Conservation (phyloP, 2,113 vertebrate species). For the Larimichthys polyactis region DNA sequence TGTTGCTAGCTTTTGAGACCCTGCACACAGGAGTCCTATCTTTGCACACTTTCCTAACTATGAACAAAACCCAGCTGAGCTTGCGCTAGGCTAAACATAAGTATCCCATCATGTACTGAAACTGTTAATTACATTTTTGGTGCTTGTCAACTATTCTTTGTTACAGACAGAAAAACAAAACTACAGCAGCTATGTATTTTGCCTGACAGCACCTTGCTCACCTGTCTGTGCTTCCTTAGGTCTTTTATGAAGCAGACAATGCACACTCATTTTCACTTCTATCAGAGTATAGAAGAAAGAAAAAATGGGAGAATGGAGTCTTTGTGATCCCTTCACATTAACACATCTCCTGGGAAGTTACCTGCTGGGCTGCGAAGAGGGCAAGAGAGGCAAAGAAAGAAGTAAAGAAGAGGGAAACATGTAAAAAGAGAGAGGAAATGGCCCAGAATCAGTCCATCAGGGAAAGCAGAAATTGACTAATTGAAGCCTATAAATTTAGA, state of each 20-base stretch:
- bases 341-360: slow-evolving; percentile 32
- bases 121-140: background rate
- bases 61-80: too few relatives aligned
- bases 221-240: too few relatives aligned
- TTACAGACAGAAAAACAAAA: too few relatives aligned
- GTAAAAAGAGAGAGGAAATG: background rate
- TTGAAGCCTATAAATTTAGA: background rate
- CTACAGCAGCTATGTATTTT: background rate
- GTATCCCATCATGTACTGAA: too few relatives aligned
- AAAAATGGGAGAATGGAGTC: slow-evolving; percentile 15
- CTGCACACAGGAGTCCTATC: too few relatives aligned
- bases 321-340: slow-evolving; percentile 54
- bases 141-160: background rate
- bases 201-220: background rate
- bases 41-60: too few relatives aligned
- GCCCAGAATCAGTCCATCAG: background rate
- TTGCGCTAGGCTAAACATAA: too few relatives aligned
- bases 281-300: background rate
- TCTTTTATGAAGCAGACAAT: slow-evolving; percentile 46
- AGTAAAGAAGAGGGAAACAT: background rate
- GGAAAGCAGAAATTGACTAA: too few relatives aligned
- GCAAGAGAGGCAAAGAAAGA: background rate
- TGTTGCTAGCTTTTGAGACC: too few relatives aligned
- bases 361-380: slow-evolving; percentile 46
- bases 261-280: slow-evolving; percentile 39